Evolutionary conservation across 2,113 vertebrate genomes (phyloP).

Genomic region (Brienomyrus longianalis): DNA sequence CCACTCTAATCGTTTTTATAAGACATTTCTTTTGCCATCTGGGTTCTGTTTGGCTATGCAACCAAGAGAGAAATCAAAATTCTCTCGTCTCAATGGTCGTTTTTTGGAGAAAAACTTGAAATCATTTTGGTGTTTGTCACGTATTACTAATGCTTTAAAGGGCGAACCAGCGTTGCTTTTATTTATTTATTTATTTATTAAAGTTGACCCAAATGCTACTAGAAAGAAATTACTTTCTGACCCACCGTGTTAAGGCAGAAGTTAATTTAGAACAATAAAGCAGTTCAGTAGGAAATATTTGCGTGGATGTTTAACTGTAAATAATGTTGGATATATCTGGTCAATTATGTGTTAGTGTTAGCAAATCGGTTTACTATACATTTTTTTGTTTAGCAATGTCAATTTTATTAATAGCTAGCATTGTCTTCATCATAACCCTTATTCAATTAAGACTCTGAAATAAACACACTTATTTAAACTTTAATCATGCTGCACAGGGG

Average conservation of each 20-base stretch:
- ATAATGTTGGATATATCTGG: not conserved
- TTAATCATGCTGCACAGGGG: not conserved
- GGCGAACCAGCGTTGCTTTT: not conserved
- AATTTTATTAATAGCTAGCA: not conserved
- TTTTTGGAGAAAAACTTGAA: not conserved
- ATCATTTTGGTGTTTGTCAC: not conserved
- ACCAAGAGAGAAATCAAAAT: not conserved
- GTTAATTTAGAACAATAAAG: not conserved
- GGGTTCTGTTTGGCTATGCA: not conserved
- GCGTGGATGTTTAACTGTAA: not conserved
- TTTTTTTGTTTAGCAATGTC: not conserved
- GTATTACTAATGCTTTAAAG: not conserved
- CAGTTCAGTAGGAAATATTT: not conserved
- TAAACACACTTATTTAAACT: not conserved
- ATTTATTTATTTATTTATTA: not conserved
- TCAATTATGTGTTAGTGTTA: not conserved
- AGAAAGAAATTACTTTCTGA: not conserved
- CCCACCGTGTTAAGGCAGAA: not conserved
- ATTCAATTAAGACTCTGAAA: not conserved
- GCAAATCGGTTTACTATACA: not conserved
- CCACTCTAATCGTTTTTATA: not conserved
- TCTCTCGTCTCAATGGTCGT: not conserved
- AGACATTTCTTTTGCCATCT: not conserved
- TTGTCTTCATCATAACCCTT: not conserved
- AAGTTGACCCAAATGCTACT: not conserved